Conservation (phyloP, 92 coral and sea anemone genomes). For the Chrysogorgia sp. region DNA sequence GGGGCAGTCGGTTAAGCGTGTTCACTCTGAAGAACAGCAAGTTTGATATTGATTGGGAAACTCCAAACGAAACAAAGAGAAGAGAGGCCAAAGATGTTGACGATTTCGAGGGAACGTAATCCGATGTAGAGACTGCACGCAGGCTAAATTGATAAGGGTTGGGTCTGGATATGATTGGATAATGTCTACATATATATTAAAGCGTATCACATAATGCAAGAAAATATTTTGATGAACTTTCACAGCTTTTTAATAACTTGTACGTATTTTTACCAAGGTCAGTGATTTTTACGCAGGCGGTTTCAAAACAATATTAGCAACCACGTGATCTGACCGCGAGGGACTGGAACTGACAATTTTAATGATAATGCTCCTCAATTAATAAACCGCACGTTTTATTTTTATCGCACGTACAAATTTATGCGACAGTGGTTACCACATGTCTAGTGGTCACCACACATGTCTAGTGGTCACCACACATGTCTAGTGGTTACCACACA, state of each 20-base stretch:
- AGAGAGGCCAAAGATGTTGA: not conserved
- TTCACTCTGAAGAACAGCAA: constrained; percentile 44
- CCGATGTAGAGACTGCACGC: too few species aligned
- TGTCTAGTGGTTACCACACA: too few species aligned
- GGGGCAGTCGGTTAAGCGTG: constrained; percentile 33
- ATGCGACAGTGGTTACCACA: too few species aligned
- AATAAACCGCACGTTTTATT: not conserved
- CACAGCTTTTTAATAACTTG: not conserved
- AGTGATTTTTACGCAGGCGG: too few species aligned
- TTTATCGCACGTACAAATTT: not conserved
- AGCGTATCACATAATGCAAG: not conserved
- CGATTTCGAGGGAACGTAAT: not conserved
- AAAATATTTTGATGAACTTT: too few species aligned
- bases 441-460: too few species aligned
- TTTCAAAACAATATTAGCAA: too few species aligned
- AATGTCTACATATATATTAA: not conserved
- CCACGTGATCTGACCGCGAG: not conserved
- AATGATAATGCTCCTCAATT: not conserved
- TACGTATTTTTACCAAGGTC: too few species aligned
- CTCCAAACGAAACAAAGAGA: constrained; percentile 12
- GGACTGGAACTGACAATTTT: not conserved
- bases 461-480: too few species aligned
- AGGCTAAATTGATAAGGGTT: too few species aligned
- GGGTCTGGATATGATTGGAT: too few species aligned
- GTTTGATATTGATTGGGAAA: constrained; percentile 33